phyloP scores from a whole-genome alignment of 92 coral and sea anemone genomes.

The Zoanthus sansibaricus region DNA sequence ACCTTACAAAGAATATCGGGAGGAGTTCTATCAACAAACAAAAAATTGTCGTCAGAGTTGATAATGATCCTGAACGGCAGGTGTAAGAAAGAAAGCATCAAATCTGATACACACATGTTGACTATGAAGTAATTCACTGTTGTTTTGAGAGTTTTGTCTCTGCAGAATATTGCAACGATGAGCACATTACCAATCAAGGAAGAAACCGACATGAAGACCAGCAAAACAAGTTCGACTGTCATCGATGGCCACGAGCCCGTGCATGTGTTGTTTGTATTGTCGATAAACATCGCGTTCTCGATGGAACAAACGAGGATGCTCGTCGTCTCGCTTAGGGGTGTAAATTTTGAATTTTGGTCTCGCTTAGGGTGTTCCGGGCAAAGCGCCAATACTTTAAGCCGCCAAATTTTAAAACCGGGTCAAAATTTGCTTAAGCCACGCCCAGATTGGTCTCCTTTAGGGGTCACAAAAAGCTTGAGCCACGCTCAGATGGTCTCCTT shows the following conservation, averaged over 20 bases:
- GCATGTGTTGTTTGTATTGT: background rate
- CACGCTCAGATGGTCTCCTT: too few relatives aligned
- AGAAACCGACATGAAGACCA: background rate
- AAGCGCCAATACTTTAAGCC: too few relatives aligned
- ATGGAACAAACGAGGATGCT: too few relatives aligned
- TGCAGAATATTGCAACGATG: background rate
- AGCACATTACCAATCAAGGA: background rate
- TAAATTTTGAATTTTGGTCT: too few relatives aligned
- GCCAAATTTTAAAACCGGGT: too few relatives aligned
- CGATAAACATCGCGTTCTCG: background rate
- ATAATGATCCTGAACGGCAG: background rate
- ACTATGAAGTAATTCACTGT: background rate
- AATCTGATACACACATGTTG: background rate
- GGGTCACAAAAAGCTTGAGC: too few relatives aligned
- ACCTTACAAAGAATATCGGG: background rate
- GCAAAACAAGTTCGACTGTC: background rate
- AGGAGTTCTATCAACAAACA: background rate
- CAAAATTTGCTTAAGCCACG: too few relatives aligned
- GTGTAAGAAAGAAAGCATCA: background rate
- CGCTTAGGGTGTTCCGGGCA: too few relatives aligned
- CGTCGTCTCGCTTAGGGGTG: too few relatives aligned
- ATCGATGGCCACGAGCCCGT: background rate
- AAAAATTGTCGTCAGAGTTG: background rate
- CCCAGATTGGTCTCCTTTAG: too few relatives aligned
- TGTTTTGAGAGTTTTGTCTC: background rate